phyloP scores from a whole-genome alignment of 2,113 vertebrate species.

The Phyllostomus discolor region DNA sequence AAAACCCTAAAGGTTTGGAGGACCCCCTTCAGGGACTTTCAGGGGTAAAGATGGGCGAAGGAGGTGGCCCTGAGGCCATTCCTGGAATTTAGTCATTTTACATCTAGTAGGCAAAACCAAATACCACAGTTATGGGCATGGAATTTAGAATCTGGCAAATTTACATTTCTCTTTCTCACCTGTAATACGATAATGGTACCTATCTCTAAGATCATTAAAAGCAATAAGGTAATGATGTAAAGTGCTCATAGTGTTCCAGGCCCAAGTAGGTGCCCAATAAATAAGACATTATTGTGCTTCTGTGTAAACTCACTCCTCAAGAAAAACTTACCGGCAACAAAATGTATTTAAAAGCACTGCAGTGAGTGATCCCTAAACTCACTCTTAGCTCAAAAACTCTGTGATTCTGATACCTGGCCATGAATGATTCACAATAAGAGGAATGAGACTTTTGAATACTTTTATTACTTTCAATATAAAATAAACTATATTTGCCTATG shows the following conservation, averaged over 20 bases:
- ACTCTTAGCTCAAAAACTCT: not conserved
- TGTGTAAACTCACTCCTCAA: not conserved
- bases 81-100: not conserved
- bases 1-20: not conserved
- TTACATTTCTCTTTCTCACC: not conserved
- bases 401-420: not conserved
- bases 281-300: not conserved
- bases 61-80: not conserved
- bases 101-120: not conserved
- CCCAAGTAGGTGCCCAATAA: not conserved
- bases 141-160: not conserved
- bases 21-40: not conserved
- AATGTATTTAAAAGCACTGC: not conserved
- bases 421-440: not conserved
- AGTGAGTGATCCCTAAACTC: not conserved
- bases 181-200: not conserved
- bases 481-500: not conserved
- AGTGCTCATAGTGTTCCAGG: not conserved
- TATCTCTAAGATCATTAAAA: not conserved
- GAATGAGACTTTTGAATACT: not conserved
- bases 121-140: not conserved
- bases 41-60: not conserved
- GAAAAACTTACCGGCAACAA: not conserved
- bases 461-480: conserved; percentile 8
- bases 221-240: not conserved